These are phyloP conservation scores for Podabrus alpinus DNA, from an alignment of 2,888 invertebrate genomes.

Conservation along the genomic window DNA sequence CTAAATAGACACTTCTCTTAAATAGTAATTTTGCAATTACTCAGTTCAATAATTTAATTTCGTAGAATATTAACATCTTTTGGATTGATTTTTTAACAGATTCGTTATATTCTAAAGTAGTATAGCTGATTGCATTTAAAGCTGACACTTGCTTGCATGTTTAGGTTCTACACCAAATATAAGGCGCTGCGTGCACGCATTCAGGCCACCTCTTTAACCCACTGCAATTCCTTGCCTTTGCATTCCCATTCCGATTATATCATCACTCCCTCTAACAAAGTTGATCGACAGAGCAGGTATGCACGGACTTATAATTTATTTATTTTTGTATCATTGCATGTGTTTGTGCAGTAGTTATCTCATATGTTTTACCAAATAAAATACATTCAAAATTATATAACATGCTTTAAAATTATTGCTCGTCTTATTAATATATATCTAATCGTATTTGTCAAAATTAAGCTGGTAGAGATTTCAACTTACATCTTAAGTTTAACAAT, in stretches of 20 bases:
- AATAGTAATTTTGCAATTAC: background rate
- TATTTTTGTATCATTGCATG: slow-evolving; percentile 4
- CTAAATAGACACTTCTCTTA: background rate
- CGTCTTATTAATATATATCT: background rate
- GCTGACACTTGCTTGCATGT: slow-evolving; percentile 49
- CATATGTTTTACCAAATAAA: background rate
- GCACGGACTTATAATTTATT: slow-evolving; percentile 41
- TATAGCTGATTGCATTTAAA: slow-evolving; percentile 43
- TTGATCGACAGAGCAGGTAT: slow-evolving; percentile 51
- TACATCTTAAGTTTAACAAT: background rate
- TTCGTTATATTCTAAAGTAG: slow-evolving; percentile 42
- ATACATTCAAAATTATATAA: background rate
- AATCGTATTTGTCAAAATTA: background rate
- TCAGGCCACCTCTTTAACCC: slow-evolving; percentile 82
- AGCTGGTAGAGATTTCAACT: background rate
- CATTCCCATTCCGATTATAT: slow-evolving; percentile 47
- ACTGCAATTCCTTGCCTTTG: slow-evolving; percentile 57
- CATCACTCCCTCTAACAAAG: slow-evolving; percentile 44
- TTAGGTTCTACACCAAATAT: slow-evolving; percentile 88
- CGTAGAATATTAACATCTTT: background rate
- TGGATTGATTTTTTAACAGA: slow-evolving; percentile 8
- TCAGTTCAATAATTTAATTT: background rate
- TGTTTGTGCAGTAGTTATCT: slow-evolving; percentile 1
- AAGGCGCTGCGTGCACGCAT: slow-evolving; percentile 86
- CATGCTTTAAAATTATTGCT: background rate